Base-by-base conservation (phyloP, 1,140 invertebrate species). In the Papilio xuthus region DNA sequence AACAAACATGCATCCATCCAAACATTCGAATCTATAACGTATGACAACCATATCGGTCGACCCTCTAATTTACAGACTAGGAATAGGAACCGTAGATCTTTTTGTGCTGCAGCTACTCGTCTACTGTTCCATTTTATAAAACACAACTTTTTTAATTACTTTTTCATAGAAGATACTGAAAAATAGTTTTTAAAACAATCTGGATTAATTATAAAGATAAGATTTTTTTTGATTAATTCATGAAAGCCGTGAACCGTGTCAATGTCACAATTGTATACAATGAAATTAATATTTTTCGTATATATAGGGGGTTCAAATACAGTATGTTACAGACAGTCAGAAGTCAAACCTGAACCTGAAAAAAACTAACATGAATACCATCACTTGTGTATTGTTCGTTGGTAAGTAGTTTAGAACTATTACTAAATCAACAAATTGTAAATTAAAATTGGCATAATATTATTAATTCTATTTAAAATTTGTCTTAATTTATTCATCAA, bases 261-360 rank as follows among this genome's bases (percentile, higher is more conserved):
- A 67, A 67, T 67, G 60, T 15, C 60, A 67, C 28, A 67, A 4
- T 15, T 67, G 20, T 60, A 67, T 15, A 67, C 60, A 67, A 67
- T 4, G 23, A 67, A 67, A 67, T 67, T 28, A 67, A 67, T 67
- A 67, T 32, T 67, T 67, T 67, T 67, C 60, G 26, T 67, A 67
- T 67, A 67, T 28, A 67, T 67, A 67, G 60, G 6, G 12, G 26
- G 60, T 18, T 12, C 4, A 0, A 28, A 18, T 0, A 28, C 26
- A 28, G 32, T 15, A 4, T 28, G 23, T 12, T 67, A 67, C 60
- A 67, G 60, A 67, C 60, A 67, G 60, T 67, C 13, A 28, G 23
- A 67, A 67, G 60, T 67, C 26, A 15, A 67, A 67, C 12, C 60
- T 28, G n/a, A n/a, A n/a, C n/a, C n/a, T n/a, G n/a, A n/a, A n/a